Base-by-base conservation (phyloP, 2,113 vertebrate genomes). In the Bolborhynchus lineola region DNA sequence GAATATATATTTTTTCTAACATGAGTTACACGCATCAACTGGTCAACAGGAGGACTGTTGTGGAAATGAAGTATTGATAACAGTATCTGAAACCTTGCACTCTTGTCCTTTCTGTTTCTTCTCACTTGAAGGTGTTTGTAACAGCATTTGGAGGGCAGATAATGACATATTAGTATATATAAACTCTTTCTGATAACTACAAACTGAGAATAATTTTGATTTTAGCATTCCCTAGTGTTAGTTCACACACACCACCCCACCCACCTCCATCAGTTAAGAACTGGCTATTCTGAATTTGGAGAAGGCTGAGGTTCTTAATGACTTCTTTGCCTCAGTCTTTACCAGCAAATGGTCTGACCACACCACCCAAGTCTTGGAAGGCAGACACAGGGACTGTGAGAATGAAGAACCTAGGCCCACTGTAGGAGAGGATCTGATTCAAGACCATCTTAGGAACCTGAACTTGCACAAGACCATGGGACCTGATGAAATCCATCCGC, bases 221-320 rank as follows among this genome's bases (percentile, higher is more conserved):
- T 84, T 84, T 60, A 55, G 37, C 42, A 2, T 57, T 75, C 14
- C 2, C 3, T n/a, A 6, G 13, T 24, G 5, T 53, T 89, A 7
- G 1, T 19, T 81, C 25, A 50, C 47, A 21, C 46, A 3, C 46
- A 46, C 42, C 7, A 7, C 10, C 8, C 9, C 1, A 11, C 5
- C 2, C 13, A n/a, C n/a, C 16, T 2, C n/a, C 1, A 0, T 9
- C 7, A 42, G 68, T 63, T 87, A 47, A 23, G 47, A 47, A 47
- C 21, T 23, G 47, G 47, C 21, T 47, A 47, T 4, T 21, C 11
- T 23, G 47, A 6, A 47, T 47, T 47, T 47, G 47, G 47, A 47
- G 47, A 47, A 47, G 47, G 47, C 47, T 47, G 46, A 23, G 21
- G 11, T 23, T 23, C 46, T 23, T 23, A 47, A 47, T 47, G 46